Base-by-base conservation (phyloP, 2,888 invertebrate species). In the Drosophila setosimentum region DNA sequence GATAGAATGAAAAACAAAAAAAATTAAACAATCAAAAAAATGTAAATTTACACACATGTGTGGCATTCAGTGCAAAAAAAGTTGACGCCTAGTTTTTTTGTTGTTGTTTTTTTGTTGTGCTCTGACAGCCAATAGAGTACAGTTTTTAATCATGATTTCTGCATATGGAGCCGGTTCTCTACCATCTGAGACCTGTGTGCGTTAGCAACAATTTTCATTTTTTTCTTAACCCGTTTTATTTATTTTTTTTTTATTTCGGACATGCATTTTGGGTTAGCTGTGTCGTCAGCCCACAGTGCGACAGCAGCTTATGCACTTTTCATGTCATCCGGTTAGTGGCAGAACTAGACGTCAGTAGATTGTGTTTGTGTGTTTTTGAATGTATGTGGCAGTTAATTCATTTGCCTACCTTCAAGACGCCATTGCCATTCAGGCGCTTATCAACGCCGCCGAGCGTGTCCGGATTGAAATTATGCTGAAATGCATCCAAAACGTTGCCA, bases 361-460 rank as follows among this genome's bases (percentile, higher is more conserved):
- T 45, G 32, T 58, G 24, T 27, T 18, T 8, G 53, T 27, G 24
- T 13, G 35, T 27, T 24, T 27, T 21, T 67, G 35, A 21, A 18
- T 55, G 16, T n/a, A 27, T 37, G 37, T 55, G 27, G 16, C 16
- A 48, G 24, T 16, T 27, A 49, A n/a, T 18, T n/a, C 32, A 30
- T 27, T 33, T 42, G 21, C 85, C 89, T 90, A 93, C 93, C 93
- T 93, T 93, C 78, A 93, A 92, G 78, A 80, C 78, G 75, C 94
- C 94, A 80, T 94, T 94, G 74, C 93, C 92, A 82, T 93, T 93
- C 33, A 92, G 82, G 49, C 94, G 93, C 87, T 94, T 94, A 86
- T 94, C 94, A 72, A 91, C 92, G 51, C 93, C 93, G 37, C 93
- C 93, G 69, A 93, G 87, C 65, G 93, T 92, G 74, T 93, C 93